These are phyloP conservation scores for Ciconia stormi DNA, from an alignment of 2,113 vertebrate species.

Conservation along the genomic window DNA sequence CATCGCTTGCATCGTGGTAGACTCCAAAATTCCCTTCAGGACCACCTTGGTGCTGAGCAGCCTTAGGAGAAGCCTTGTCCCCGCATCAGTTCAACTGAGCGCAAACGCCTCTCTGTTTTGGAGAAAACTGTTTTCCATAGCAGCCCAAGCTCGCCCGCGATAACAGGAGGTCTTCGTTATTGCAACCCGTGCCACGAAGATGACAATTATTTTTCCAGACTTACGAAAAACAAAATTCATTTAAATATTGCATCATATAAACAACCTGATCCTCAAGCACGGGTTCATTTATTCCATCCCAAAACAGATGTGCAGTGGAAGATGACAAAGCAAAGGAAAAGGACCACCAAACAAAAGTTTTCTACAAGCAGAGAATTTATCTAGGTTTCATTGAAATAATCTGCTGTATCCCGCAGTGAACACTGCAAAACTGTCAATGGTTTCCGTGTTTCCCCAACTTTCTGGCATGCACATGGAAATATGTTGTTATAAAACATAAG, in stretches of 20 bases:
- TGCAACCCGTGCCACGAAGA: background rate
- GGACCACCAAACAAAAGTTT: conserved; percentile 18
- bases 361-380: background rate
- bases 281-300: conserved; percentile 3
- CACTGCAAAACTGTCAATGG: background rate
- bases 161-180: background rate
- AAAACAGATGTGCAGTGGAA: background rate
- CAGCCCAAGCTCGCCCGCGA: background rate
- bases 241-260: conserved; percentile 32
- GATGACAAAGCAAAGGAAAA: background rate
- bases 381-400: background rate
- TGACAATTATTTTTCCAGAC: background rate
- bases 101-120: background rate
- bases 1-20: accelerated
- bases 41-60: background rate
- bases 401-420: background rate
- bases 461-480: conserved; percentile 9
- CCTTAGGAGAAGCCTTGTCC: background rate
- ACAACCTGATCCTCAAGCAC: background rate
- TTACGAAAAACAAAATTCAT: background rate
- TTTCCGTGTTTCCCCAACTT: conserved; percentile 16
- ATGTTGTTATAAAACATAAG: background rate
- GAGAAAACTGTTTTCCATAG: background rate
- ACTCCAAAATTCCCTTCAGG: background rate
- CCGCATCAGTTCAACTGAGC: background rate